Percentiles rank a stretch among this genome's conserved stretches.
phyloP scores from a whole-genome alignment of 2,113 vertebrate genomes.

The Glaucidium brasilianum region DNA sequence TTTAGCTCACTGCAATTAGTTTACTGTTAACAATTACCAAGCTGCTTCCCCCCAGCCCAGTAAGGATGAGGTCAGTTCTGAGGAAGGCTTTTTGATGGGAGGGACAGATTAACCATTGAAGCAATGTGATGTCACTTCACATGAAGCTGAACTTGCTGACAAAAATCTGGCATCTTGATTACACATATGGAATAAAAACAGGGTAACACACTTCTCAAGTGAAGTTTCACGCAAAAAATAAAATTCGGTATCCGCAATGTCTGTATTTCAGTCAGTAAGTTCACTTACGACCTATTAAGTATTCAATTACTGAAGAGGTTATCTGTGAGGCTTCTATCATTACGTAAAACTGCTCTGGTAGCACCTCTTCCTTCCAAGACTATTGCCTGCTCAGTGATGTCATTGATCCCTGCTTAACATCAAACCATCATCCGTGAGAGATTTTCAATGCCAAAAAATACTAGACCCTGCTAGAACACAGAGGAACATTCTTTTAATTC shows the following conservation, averaged over 20 bases:
- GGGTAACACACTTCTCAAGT: not conserved
- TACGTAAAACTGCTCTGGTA: not conserved
- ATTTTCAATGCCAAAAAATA: constrained; percentile 1
- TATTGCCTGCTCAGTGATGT: not conserved
- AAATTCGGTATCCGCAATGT: not conserved
- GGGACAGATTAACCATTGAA: not conserved
- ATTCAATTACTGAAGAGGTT: not conserved
- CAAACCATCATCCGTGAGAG: not conserved
- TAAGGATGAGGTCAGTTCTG: not conserved
- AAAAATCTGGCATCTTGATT: not conserved
- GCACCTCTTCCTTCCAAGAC: not conserved
- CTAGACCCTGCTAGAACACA: not conserved
- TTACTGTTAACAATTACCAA: not conserved
- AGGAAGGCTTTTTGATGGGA: not conserved
- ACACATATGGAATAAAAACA: fast-evolving
- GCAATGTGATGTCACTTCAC: not conserved
- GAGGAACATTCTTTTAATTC: not conserved
- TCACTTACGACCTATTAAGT: not conserved
- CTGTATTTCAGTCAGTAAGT: not conserved
- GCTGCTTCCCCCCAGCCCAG: fast-evolving
- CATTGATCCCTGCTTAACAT: not conserved
- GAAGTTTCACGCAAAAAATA: not conserved
- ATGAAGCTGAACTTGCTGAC: not conserved
- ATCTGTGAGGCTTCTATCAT: not conserved
- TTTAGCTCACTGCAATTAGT: not conserved